phyloP scores from a whole-genome alignment of 2,888 invertebrate genomes.

The Drosophila recens region DNA sequence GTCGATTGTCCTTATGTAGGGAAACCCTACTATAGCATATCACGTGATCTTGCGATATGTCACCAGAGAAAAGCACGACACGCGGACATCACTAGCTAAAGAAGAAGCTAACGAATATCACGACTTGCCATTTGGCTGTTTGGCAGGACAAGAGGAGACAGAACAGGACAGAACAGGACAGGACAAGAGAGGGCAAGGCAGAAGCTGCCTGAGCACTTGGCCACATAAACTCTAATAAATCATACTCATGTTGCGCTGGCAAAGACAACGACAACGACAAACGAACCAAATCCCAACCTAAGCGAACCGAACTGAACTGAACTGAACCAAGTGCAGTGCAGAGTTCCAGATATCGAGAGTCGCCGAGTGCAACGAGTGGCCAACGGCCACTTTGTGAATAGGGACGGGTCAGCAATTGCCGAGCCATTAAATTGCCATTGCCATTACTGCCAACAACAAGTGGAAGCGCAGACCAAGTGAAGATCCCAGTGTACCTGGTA shows the following conservation, averaged over 20 bases:
- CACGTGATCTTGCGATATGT: slow-evolving; percentile 3
- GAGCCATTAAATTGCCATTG: slow-evolving; percentile 75
- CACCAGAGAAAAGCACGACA: slow-evolving; percentile 17
- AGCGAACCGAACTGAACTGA: slow-evolving; percentile 2
- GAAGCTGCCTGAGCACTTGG: slow-evolving; percentile 57
- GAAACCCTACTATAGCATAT: no score
- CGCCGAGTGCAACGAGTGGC: slow-evolving; percentile 33
- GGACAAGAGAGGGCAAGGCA: slow-evolving; percentile 19
- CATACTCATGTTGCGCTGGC: slow-evolving; percentile 79
- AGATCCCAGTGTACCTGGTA: slow-evolving; percentile 12
- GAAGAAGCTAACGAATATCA: slow-evolving; percentile 57
- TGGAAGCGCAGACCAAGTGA: slow-evolving; percentile 36
- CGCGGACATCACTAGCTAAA: slow-evolving; percentile 32
- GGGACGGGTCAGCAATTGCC: slow-evolving; percentile 67
- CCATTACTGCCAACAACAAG: slow-evolving; percentile 35
- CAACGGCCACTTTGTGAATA: slow-evolving; percentile 53
- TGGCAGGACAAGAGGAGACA: slow-evolving; percentile 2
- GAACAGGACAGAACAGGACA: not conserved
- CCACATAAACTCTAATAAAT: slow-evolving; percentile 75
- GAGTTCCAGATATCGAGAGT: slow-evolving; percentile 45
- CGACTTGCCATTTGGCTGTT: slow-evolving; percentile 58
- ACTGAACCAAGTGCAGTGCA: slow-evolving; percentile 31
- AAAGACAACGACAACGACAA: slow-evolving; percentile 56
- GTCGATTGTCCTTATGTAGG: no score
- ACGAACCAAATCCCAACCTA: slow-evolving; percentile 13